Conservation (phyloP, 2,113 vertebrate species). For the Anarrhichthys ocellatus region DNA sequence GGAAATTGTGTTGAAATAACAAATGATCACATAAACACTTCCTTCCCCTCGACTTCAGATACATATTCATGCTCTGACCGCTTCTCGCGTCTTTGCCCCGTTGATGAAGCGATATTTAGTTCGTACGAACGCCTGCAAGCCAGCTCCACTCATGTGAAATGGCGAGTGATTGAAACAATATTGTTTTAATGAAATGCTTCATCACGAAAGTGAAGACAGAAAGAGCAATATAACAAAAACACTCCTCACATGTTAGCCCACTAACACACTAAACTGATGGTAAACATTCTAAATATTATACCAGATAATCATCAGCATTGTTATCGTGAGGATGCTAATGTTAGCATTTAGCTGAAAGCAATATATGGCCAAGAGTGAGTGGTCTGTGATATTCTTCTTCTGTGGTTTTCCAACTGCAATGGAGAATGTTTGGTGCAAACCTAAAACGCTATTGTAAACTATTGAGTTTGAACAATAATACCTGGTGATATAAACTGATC, state of each 20-base stretch:
- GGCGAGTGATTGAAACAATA: conserved; percentile 5
- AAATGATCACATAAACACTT: conserved; percentile 65
- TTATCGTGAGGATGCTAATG: too few species aligned
- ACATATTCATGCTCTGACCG: conserved; percentile 69
- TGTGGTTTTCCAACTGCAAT: not conserved
- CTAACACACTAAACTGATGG: not conserved
- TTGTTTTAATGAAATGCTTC: conserved; percentile 46
- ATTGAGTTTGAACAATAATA: not conserved
- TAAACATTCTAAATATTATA: not conserved
- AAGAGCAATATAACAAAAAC: not conserved
- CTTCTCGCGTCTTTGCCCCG: conserved; percentile 40
- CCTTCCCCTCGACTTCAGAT: conserved; percentile 44
- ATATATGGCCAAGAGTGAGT: too few species aligned
- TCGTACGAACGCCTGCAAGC: conserved; percentile 25
- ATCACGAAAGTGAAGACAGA: not conserved
- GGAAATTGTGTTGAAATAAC: conserved; percentile 67
- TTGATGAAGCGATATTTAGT: conserved; percentile 50
- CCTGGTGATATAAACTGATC: not conserved
- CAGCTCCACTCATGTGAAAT: conserved; percentile 40
- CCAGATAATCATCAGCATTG: not conserved
- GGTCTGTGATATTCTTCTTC: not conserved
- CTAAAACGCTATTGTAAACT: not conserved
- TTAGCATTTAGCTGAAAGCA: too few species aligned
- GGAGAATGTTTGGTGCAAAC: not conserved
- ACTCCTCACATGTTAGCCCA: not conserved